phyloP scores from a whole-genome alignment of 2,113 vertebrate genomes.

The Melospiza georgiana region DNA sequence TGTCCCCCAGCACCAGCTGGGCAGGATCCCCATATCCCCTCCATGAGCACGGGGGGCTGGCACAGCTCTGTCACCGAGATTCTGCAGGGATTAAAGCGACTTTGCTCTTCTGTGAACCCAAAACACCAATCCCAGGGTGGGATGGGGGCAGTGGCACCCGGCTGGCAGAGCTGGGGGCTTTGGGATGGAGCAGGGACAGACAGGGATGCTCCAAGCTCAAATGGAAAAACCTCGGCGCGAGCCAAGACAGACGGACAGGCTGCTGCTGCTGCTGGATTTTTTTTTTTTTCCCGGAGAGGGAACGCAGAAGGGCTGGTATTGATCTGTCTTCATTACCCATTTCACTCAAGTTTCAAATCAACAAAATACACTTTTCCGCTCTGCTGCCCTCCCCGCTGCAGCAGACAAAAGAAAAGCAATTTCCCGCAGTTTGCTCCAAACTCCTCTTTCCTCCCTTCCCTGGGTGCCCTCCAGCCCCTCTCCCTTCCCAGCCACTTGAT shows the following conservation, averaged over 20 bases:
- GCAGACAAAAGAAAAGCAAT: constrained; percentile 61
- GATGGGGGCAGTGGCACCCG: accelerated
- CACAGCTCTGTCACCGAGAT: accelerated
- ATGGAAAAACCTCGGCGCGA: neutral
- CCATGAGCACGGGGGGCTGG: accelerated
- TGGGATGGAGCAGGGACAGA: neutral
- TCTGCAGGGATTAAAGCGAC: accelerated
- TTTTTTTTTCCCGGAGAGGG: neutral
- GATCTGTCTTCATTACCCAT: constrained; percentile 85
- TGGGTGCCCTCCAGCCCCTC: neutral
- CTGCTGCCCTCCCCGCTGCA: constrained; percentile 67
- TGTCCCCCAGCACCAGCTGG: accelerated
- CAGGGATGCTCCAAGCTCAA: neutral
- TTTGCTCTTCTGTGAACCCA: neutral
- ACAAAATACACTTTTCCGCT: constrained; percentile 87
- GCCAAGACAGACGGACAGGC: neutral
- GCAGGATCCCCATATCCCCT: accelerated
- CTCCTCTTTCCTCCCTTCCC: constrained; percentile 36
- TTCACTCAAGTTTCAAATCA: constrained; percentile 88
- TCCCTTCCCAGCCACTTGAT: neutral
- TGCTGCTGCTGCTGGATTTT: neutral
- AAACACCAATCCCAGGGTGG: accelerated
- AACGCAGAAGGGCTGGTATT: constrained; percentile 66
- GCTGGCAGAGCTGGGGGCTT: neutral
- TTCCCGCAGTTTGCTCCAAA: constrained; percentile 57